phyloP scores from a whole-genome alignment of 2,113 vertebrate genomes.

The Coryphaenoides rupestris region DNA sequence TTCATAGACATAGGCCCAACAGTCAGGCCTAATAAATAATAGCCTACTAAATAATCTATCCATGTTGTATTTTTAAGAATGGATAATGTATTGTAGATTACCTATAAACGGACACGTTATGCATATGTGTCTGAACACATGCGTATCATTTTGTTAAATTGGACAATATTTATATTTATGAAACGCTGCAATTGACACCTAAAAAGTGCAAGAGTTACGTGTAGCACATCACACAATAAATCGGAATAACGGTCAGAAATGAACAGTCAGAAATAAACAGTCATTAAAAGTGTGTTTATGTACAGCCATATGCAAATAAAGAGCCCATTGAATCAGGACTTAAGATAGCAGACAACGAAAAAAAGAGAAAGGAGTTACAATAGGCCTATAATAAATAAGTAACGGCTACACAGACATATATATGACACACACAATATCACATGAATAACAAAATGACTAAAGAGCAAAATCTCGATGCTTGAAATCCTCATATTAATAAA shows the following conservation, averaged over 20 bases:
- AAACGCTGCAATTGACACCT: too few species aligned
- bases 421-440: too few species aligned
- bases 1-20: too few species aligned
- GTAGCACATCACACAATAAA: neutral
- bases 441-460: conserved; percentile 6
- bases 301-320: neutral
- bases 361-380: neutral
- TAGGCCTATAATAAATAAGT: neutral
- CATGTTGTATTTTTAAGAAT: too few species aligned
- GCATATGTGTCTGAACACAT: too few species aligned
- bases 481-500: conserved; percentile 19
- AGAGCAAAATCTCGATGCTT: conserved; percentile 16
- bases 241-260: neutral
- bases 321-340: neutral
- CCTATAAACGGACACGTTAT: too few species aligned
- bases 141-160: too few species aligned
- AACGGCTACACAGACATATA: neutral
- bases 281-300: neutral
- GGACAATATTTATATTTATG: too few species aligned
- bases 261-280: neutral
- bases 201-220: neutral
- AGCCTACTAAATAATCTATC: too few species aligned
- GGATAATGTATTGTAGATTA: too few species aligned
- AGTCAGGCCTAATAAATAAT: too few species aligned
- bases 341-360: neutral